Conservation (phyloP, 2,797 vertebrate species). For the Pogoniulus pusillus region DNA sequence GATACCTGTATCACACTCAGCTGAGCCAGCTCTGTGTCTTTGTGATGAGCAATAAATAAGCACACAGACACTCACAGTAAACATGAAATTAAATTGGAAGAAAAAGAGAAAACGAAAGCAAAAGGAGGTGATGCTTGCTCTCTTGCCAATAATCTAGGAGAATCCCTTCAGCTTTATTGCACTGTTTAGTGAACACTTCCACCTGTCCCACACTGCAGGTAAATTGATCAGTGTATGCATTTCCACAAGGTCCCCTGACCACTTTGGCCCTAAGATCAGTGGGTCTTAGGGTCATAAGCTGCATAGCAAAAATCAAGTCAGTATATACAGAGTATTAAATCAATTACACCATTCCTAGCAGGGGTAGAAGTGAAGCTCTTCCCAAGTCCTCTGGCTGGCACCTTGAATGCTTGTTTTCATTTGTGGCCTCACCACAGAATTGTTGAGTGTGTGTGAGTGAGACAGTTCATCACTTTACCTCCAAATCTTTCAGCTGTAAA, state of each 20-base stretch:
- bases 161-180: not conserved
- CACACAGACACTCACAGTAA: not conserved
- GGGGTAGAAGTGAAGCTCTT: not conserved
- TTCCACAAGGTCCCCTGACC: not conserved
- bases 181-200: not conserved
- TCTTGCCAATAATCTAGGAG: not conserved
- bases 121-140: not conserved
- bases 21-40: not conserved
- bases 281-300: not conserved
- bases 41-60: not conserved
- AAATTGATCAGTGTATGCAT: not conserved
- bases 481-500: not conserved
- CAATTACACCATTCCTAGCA: not conserved
- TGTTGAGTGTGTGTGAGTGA: not conserved
- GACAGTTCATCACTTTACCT: not conserved
- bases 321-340: not conserved
- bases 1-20: not conserved
- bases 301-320: not conserved
- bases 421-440: constrained; percentile 21
- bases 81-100: not conserved
- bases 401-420: not conserved
- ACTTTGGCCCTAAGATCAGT: not conserved
- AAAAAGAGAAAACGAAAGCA: not conserved
- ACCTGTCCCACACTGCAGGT: not conserved
- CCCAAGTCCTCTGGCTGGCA: not conserved